Percentiles rank a stretch among this genome's conserved stretches.
These are phyloP conservation scores for Vanessa atalanta DNA, from an alignment of 1,140 invertebrate genomes.

Conservation along the genomic window DNA sequence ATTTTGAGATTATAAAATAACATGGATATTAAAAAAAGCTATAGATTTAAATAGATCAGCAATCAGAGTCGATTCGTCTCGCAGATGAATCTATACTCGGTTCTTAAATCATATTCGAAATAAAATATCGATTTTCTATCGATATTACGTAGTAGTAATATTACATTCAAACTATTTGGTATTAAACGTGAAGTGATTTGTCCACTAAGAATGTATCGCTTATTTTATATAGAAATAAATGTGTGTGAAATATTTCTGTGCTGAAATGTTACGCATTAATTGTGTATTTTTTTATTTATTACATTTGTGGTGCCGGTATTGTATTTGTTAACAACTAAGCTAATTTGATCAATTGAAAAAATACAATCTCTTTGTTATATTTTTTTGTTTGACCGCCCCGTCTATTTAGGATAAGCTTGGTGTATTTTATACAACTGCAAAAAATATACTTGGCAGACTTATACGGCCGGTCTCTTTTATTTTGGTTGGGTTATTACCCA, in stretches of 20 bases:
- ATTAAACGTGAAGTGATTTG: constrained; percentile 18
- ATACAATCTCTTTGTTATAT: no score
- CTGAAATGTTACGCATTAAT: no score
- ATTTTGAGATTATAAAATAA: constrained; percentile 6
- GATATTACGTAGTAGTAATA: constrained; percentile 1
- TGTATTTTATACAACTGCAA: no score
- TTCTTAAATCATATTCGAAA: constrained; percentile 19
- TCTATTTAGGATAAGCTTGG: no score
- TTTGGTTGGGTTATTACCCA: no score
- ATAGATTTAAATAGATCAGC: constrained; percentile 27
- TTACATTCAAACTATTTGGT: constrained; percentile 1
- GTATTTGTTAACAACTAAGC: no score
- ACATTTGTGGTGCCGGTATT: no score
- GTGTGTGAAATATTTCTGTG: neutral
- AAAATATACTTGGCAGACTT: no score
- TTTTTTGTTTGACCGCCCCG: no score
- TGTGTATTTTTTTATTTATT: no score
- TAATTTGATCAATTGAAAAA: no score
- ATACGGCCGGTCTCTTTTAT: no score
- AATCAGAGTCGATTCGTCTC: constrained; percentile 30
- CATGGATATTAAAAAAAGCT: constrained; percentile 15
- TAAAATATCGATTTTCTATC: constrained; percentile 30
- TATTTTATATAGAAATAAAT: constrained; percentile 1
- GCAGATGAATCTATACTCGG: constrained; percentile 11
- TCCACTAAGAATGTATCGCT: neutral